Percentiles rank a stretch among this genome's conserved stretches.
phyloP scores from a whole-genome alignment of 2,797 vertebrate species.

The Myiothlypis chrysogaster region DNA sequence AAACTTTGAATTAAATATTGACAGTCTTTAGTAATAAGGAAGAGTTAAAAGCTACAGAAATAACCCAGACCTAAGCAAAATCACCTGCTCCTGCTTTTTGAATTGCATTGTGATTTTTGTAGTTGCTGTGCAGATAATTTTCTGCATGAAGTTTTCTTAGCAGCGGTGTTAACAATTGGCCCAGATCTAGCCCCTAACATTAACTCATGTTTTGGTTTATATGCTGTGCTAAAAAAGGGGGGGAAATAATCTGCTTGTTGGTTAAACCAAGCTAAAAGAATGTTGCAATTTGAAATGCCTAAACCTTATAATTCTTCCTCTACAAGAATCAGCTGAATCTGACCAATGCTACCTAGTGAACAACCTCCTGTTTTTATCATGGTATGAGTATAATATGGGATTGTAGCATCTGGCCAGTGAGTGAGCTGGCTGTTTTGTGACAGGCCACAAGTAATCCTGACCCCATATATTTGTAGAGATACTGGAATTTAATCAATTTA shows the following conservation, averaged over 20 bases:
- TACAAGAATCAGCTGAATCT: not conserved
- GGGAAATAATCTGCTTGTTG: not conserved
- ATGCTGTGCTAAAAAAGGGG: not conserved
- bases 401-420: not conserved
- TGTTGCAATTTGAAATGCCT: not conserved
- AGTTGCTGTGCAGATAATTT: not conserved
- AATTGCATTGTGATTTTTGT: not conserved
- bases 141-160: not conserved
- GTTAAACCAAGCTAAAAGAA: not conserved
- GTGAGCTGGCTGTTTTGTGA: not conserved
- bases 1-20: not conserved
- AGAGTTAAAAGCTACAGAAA: not conserved
- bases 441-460: not conserved
- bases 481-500: not conserved
- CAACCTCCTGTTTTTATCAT: not conserved
- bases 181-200: not conserved
- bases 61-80: not conserved
- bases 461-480: not conserved
- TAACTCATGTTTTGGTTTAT: not conserved
- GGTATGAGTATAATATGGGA: not conserved
- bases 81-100: not conserved
- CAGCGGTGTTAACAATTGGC: not conserved
- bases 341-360: not conserved
- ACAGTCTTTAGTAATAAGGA: not conserved
- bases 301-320: not conserved